Evolutionary conservation across 2,888 invertebrate genomes (phyloP).

Genomic region (Mythimna lalbum): DNA sequence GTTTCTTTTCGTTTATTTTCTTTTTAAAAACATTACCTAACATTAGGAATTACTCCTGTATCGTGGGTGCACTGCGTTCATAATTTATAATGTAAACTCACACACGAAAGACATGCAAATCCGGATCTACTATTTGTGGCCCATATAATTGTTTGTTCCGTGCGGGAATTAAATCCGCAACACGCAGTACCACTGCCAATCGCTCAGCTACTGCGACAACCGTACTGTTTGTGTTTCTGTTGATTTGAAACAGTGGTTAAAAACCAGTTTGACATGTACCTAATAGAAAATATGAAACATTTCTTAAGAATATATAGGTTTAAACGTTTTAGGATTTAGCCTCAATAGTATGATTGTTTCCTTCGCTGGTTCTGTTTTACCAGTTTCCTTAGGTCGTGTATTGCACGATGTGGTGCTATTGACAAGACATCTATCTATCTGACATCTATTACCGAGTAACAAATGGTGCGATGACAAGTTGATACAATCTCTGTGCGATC

Average conservation of each 20-base stretch:
- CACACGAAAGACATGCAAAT: too few species aligned
- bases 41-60: too few species aligned
- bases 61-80: too few species aligned
- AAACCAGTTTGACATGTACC: not conserved
- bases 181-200: too few species aligned
- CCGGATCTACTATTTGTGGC: too few species aligned
- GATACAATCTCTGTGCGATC: slow-evolving; percentile 30
- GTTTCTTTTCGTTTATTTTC: too few species aligned
- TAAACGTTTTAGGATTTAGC: not conserved
- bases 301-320: not conserved
- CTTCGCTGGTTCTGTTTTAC: not conserved
- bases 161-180: too few species aligned
- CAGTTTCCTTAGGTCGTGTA: not conserved
- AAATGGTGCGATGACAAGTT: slow-evolving; percentile 47
- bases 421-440: slow-evolving; percentile 2
- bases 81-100: too few species aligned
- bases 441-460: slow-evolving; percentile 32
- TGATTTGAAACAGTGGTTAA: not conserved
- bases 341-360: not conserved
- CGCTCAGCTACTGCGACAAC: too few species aligned
- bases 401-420: not conserved
- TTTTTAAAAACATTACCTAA: too few species aligned
- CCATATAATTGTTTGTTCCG: too few species aligned
- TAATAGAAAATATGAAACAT: not conserved
- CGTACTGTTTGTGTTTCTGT: too few species aligned